phyloP scores from a whole-genome alignment of 2,888 invertebrate genomes.

The Nomada flava region DNA sequence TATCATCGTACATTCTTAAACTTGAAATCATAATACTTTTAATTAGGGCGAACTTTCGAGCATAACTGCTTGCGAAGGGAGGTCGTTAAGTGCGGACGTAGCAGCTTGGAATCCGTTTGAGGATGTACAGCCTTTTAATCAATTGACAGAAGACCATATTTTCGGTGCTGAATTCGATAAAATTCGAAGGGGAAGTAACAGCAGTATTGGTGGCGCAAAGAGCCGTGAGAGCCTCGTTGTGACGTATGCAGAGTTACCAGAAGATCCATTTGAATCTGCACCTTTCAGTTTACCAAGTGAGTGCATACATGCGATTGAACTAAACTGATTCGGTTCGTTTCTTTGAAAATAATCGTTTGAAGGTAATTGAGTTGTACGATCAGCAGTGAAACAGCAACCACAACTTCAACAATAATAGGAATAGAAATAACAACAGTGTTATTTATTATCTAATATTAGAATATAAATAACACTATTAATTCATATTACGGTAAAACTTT shows the following conservation, averaged over 20 bases:
- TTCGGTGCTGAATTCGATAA: conserved; percentile 94
- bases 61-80: conserved; percentile 78
- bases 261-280: conserved; percentile 93
- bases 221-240: conserved; percentile 89
- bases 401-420: too few species aligned
- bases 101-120: conserved; percentile 94
- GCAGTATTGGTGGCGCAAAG: conserved; percentile 90
- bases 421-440: too few species aligned
- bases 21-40: not conserved
- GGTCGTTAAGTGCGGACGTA: conserved; percentile 86
- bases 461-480: not conserved
- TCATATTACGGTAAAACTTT: too few species aligned
- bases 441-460: not conserved
- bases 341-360: not conserved
- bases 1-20: not conserved
- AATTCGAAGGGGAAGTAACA: conserved; percentile 91
- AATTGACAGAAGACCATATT: conserved; percentile 91
- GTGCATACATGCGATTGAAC: conserved; percentile 82
- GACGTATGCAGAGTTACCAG: conserved; percentile 86
- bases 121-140: conserved; percentile 89
- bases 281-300: conserved; percentile 91
- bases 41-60: conserved; percentile 83
- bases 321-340: not conserved
- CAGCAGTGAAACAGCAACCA: too few species aligned
- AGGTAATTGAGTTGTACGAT: too few species aligned